Percentiles rank a stretch among this genome's conserved stretches.
Evolutionary conservation across 2,797 vertebrate genomes (phyloP).

Genomic region (Spondyliosoma cantharus): DNA sequence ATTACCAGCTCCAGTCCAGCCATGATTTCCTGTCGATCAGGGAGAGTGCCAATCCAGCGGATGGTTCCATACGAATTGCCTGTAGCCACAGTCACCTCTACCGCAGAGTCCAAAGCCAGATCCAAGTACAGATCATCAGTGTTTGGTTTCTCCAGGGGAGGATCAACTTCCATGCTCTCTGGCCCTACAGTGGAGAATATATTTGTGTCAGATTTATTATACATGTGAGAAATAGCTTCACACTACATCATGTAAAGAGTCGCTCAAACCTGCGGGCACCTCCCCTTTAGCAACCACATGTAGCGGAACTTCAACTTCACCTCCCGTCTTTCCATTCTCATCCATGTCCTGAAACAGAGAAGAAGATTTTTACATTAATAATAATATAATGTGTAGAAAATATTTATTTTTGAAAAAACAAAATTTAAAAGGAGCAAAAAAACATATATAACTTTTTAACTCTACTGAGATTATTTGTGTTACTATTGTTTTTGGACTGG

Average conservation of each 20-base stretch:
- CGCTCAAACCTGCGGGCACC: constrained; percentile 75
- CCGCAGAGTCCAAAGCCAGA: constrained; percentile 83
- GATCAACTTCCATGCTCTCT: constrained; percentile 54
- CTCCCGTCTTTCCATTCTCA: constrained; percentile 75
- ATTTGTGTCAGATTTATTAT: background rate
- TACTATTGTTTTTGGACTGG: background rate
- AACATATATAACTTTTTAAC: background rate
- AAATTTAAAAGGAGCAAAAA: background rate
- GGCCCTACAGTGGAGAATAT: constrained; percentile 19
- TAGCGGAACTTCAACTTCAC: constrained; percentile 79
- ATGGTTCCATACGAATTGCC: constrained; percentile 84
- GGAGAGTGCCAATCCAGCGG: constrained; percentile 87
- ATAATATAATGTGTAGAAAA: too few species aligned
- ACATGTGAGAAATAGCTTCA: background rate
- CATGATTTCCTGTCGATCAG: constrained; percentile 65
- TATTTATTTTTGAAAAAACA: background rate
- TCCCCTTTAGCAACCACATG: constrained; percentile 81
- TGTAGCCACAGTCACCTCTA: constrained; percentile 81
- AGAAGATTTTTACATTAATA: too few species aligned
- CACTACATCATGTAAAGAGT: background rate
- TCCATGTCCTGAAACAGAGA: constrained; percentile 79
- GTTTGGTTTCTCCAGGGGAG: background rate
- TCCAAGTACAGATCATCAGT: background rate
- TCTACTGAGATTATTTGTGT: background rate
- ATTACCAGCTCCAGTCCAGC: constrained; percentile 91